Evolutionary conservation across 92 coral and sea anemone species (phyloP).

Genomic region (Bergia sp.): DNA sequence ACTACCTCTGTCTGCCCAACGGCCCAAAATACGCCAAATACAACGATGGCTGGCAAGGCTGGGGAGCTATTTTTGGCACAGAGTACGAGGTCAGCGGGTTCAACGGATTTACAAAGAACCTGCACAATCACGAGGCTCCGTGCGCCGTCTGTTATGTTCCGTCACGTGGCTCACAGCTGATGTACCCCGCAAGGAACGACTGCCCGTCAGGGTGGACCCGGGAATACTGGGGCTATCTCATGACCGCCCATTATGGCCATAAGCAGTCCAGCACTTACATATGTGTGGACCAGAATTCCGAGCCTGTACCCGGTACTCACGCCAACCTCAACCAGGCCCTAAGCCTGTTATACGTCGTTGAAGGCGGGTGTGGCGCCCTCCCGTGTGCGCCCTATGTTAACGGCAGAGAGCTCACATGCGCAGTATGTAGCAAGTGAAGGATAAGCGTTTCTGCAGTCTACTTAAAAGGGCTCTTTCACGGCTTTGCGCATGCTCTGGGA

Average conservation of each 20-base stretch:
- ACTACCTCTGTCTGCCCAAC: too few species aligned
- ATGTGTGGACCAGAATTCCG: slow-evolving; percentile 68
- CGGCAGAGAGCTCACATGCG: slow-evolving; percentile 74
- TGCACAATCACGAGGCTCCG: slow-evolving; percentile 65
- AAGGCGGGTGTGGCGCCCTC: slow-evolving; percentile 61
- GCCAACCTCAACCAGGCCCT: slow-evolving; percentile 52
- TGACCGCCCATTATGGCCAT: slow-evolving; percentile 60
- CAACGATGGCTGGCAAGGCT: too few species aligned
- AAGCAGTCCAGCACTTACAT: slow-evolving; percentile 41
- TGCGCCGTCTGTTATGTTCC: slow-evolving; percentile 69
- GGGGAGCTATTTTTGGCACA: too few species aligned
- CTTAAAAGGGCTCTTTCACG: too few species aligned
- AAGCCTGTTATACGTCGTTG: slow-evolving; percentile 48
- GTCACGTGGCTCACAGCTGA: slow-evolving; percentile 60
- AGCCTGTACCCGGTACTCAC: slow-evolving; percentile 57
- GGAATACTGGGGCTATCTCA: slow-evolving; percentile 81
- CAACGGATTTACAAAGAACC: slow-evolving; percentile 46
- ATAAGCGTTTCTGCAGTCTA: too few species aligned
- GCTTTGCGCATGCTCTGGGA: too few species aligned
- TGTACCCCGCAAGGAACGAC: slow-evolving; percentile 70
- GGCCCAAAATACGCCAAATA: too few species aligned
- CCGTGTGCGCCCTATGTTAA: slow-evolving; percentile 65
- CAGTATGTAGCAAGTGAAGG: slow-evolving; percentile 69
- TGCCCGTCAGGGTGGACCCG: slow-evolving; percentile 79
- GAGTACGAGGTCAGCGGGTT: background rate